A percentile compares a stretch with the other conserved stretches of the same genome.
phyloP scores from a whole-genome alignment of 2,113 vertebrate genomes.

The Lophotis ruficrista region DNA sequence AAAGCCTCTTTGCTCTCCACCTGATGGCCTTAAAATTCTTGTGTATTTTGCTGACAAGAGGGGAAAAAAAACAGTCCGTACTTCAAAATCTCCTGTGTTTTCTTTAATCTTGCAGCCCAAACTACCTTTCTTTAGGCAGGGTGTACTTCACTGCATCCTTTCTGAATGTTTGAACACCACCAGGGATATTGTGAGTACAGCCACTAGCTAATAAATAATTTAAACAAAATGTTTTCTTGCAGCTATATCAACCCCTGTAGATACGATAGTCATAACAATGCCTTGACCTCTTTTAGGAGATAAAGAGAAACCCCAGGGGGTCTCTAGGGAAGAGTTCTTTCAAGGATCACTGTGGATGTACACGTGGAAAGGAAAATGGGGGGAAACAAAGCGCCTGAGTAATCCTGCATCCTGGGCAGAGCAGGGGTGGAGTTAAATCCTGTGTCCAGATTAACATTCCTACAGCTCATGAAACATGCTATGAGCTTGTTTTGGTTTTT shows the following conservation, averaged over 20 bases:
- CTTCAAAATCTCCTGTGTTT: not conserved
- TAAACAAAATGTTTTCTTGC: not conserved
- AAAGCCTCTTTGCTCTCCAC: not conserved
- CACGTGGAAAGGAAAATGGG: not conserved
- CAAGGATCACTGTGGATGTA: not conserved
- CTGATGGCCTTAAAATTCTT: not conserved
- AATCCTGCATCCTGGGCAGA: not conserved
- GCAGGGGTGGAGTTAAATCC: not conserved
- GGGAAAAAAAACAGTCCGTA: not conserved
- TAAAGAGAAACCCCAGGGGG: not conserved
- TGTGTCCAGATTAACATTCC: constrained; percentile 20
- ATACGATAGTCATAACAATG: not conserved
- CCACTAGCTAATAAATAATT: not conserved
- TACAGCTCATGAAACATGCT: not conserved
- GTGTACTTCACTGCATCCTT: not conserved
- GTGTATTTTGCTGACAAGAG: not conserved
- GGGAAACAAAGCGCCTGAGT: not conserved
- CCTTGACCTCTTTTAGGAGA: not conserved
- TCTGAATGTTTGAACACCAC: not conserved
- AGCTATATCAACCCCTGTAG: not conserved
- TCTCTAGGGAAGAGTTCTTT: not conserved
- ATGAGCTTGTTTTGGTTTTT: not conserved
- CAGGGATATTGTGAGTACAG: not conserved
- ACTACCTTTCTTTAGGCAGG: not conserved
- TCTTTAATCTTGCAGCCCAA: not conserved